phyloP scores from a whole-genome alignment of 2,888 invertebrate species.

The Caprella mutica region DNA sequence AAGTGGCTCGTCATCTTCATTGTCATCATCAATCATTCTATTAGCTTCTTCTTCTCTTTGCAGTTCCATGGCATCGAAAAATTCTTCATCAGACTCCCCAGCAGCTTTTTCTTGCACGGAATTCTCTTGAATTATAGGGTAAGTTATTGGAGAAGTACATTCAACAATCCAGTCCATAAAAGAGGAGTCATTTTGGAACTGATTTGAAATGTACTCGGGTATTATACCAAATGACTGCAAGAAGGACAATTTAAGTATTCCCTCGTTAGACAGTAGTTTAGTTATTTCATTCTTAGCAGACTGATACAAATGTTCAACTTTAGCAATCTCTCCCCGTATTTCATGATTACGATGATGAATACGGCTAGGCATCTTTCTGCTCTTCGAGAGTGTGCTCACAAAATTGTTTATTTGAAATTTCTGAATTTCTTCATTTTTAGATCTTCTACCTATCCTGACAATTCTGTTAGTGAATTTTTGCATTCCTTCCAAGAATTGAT shows the following conservation, averaged over 20 bases:
- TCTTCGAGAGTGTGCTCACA: background rate
- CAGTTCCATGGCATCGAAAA: slow-evolving; percentile 44
- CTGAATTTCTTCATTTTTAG: slow-evolving; percentile 49
- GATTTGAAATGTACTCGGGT: background rate
- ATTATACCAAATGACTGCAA: background rate
- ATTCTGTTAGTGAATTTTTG: slow-evolving; percentile 49
- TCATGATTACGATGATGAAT: background rate
- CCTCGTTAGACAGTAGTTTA: too few relatives aligned
- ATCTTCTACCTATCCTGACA: slow-evolving; percentile 58
- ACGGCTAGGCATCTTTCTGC: background rate
- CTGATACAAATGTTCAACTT: background rate
- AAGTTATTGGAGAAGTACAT: too few relatives aligned
- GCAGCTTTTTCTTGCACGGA: background rate
- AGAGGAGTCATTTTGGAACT: background rate
- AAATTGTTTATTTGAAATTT: slow-evolving; percentile 27
- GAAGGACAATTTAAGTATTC: background rate
- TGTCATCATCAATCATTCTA: slow-evolving; percentile 35
- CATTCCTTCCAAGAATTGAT: slow-evolving; percentile 62
- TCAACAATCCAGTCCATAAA: too few relatives aligned
- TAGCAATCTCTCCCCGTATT: background rate
- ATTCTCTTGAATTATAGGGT: too few relatives aligned
- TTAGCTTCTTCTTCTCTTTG: slow-evolving; percentile 42
- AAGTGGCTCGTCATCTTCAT: too few relatives aligned
- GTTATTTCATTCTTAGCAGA: too few relatives aligned
- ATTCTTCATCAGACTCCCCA: slow-evolving; percentile 4